These are phyloP conservation scores for Alces alces DNA, from an alignment of 2,113 vertebrate genomes.

Conservation along the genomic window DNA sequence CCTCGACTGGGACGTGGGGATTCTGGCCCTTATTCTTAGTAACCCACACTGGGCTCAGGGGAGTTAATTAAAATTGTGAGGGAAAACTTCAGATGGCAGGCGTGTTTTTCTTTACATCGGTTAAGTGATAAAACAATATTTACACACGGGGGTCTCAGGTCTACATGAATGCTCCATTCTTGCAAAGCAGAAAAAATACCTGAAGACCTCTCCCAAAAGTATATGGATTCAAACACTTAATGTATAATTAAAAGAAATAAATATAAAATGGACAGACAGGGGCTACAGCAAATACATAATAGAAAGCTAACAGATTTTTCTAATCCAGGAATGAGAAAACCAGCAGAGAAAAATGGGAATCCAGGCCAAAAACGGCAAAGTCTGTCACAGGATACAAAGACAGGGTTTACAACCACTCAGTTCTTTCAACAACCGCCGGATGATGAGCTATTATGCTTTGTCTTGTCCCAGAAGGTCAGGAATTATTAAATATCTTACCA, in stretches of 20 bases:
- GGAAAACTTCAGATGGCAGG: background rate
- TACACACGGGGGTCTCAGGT: background rate
- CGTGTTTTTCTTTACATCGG: background rate
- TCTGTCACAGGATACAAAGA: background rate
- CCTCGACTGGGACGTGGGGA: background rate
- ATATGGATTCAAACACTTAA: background rate
- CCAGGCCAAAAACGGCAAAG: background rate
- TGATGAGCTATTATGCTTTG: background rate
- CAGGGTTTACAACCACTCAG: background rate
- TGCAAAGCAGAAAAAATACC: background rate
- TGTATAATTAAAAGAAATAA: background rate
- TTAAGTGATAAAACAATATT: conserved; percentile 16
- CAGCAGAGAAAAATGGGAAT: background rate
- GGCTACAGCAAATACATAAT: background rate
- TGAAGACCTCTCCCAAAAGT: background rate
- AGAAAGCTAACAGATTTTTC: background rate
- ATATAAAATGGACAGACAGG: background rate
- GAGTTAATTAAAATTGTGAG: background rate
- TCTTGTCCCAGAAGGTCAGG: background rate
- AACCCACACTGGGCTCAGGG: background rate
- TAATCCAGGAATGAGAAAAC: background rate
- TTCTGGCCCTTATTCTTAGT: background rate
- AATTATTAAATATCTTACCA: background rate
- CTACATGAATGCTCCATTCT: background rate
- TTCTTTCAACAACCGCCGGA: background rate